Evolutionary conservation across 2,797 vertebrate genomes (phyloP).

Genomic region (Enteromius treurensis): DNA sequence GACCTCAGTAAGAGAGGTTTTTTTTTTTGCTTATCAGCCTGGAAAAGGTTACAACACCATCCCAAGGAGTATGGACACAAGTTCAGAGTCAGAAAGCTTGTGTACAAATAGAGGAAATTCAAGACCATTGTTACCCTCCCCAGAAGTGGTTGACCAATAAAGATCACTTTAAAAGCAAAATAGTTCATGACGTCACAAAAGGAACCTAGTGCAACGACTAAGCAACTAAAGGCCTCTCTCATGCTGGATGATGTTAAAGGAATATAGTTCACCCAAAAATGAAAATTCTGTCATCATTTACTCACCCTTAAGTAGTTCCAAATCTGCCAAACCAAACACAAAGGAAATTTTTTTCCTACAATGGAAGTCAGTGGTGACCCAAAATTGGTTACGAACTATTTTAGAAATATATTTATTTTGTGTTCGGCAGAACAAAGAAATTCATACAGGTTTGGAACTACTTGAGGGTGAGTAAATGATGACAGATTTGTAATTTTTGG

Average conservation of each 20-base stretch:
- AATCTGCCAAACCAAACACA: too few species aligned
- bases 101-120: not conserved
- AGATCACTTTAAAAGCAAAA: not conserved
- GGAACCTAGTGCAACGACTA: not conserved
- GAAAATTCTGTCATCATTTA: too few species aligned
- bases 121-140: not conserved
- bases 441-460: too few species aligned
- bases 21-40: not conserved
- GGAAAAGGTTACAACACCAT: not conserved
- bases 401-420: too few species aligned
- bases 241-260: not conserved
- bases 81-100: not conserved
- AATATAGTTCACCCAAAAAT: too few species aligned
- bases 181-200: not conserved
- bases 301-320: too few species aligned
- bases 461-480: too few species aligned
- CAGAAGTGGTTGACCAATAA: not conserved
- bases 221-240: not conserved
- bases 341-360: too few species aligned
- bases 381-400: too few species aligned
- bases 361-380: too few species aligned
- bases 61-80: not conserved
- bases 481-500: too few species aligned
- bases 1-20: not conserved
- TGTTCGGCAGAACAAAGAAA: too few species aligned